These are phyloP conservation scores for Drosophila tsacasi DNA, from an alignment of 1,140 invertebrate species.

Conservation along the genomic window DNA sequence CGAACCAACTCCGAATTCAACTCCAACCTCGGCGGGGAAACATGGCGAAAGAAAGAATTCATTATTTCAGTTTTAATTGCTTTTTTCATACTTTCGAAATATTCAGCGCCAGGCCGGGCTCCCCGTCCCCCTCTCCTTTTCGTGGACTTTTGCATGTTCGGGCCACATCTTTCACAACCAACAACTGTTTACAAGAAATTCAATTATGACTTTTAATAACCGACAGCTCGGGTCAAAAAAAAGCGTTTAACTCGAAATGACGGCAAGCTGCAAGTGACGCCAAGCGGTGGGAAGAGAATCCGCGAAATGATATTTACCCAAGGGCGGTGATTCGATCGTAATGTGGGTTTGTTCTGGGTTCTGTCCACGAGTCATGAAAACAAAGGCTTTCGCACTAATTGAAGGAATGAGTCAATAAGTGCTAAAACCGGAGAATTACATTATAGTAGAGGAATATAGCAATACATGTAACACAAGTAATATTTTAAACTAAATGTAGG, in stretches of 20 bases:
- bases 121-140: not conserved
- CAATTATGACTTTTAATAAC: constrained; percentile 84
- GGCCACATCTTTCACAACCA: constrained; percentile 75
- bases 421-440: not conserved
- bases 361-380: not conserved
- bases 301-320: constrained; percentile 29
- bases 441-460: not conserved
- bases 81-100: constrained; percentile 84
- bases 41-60: constrained; percentile 77
- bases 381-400: not conserved
- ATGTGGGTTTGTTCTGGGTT: not conserved
- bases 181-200: constrained; percentile 83
- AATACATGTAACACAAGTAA: too few species aligned
- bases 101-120: constrained; percentile 63
- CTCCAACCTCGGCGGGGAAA: constrained; percentile 42
- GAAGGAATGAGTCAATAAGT: not conserved
- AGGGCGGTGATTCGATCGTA: constrained; percentile 23
- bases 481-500: too few species aligned
- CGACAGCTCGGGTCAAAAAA: constrained; percentile 64
- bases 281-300: constrained; percentile 19
- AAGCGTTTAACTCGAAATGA: constrained; percentile 40
- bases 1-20: constrained; percentile 21
- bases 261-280: constrained; percentile 55
- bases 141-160: constrained; percentile 71
- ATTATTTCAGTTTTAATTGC: constrained; percentile 84